Conservation (phyloP, 2,113 vertebrate genomes). For the Fregetta grallaria region DNA sequence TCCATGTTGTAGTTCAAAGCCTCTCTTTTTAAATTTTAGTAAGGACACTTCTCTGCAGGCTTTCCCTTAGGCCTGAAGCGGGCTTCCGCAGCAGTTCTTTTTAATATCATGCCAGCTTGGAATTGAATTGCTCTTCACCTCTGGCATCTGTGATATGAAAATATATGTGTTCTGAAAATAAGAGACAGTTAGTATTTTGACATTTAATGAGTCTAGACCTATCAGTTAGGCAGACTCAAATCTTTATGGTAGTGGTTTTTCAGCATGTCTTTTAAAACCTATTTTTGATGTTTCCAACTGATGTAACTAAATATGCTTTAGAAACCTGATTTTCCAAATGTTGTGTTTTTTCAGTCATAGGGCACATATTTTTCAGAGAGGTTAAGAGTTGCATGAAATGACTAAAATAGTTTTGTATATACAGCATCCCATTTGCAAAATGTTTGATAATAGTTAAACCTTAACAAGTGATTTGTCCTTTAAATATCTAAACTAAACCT, state of each 20-base stretch:
- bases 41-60: slow-evolving; percentile 56
- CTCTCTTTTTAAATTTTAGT: slow-evolving; percentile 53
- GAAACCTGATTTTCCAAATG: not conserved
- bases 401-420: not conserved
- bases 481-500: not conserved
- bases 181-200: slow-evolving; percentile 50
- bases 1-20: slow-evolving; percentile 58
- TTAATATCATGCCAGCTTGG: slow-evolving; percentile 61
- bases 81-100: slow-evolving; percentile 59
- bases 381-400: not conserved
- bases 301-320: slow-evolving; percentile 4
- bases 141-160: slow-evolving; percentile 59
- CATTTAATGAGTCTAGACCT: slow-evolving; percentile 41
- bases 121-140: slow-evolving; percentile 57
- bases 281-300: not conserved
- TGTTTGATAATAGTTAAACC: not conserved
- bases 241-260: not conserved
- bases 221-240: slow-evolving; percentile 3
- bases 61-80: slow-evolving; percentile 53
- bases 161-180: slow-evolving; percentile 58
- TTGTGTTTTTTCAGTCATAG: not conserved
- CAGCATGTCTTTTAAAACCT: not conserved
- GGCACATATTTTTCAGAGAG: not conserved
- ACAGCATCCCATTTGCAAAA: not conserved
- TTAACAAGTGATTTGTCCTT: not conserved